A percentile compares a stretch with the other conserved stretches of the same genome.
phyloP scores from a whole-genome alignment of 2,797 vertebrate genomes.

The Echiichthys vipera region DNA sequence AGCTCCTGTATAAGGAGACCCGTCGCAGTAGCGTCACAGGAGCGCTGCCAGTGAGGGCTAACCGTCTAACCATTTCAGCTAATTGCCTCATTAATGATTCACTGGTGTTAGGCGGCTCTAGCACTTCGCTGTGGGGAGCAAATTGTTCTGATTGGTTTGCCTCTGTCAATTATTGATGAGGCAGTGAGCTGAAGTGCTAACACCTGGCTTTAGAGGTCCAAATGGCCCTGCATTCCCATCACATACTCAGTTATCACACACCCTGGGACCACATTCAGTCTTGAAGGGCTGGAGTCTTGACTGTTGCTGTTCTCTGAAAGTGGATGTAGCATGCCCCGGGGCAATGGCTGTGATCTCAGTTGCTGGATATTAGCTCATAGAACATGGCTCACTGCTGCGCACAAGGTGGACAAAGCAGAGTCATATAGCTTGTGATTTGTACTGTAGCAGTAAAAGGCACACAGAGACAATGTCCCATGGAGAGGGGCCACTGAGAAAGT shows the following conservation, averaged over 20 bases:
- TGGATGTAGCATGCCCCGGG: slow-evolving; percentile 61
- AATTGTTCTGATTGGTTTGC: slow-evolving; percentile 90
- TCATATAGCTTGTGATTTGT: slow-evolving; percentile 33
- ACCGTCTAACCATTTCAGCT: slow-evolving; percentile 87
- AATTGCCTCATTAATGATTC: slow-evolving; percentile 90
- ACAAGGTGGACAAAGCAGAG: slow-evolving; percentile 53
- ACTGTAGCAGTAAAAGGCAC: not conserved
- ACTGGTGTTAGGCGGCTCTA: slow-evolving; percentile 84
- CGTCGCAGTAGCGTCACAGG: slow-evolving; percentile 71
- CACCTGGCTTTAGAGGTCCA: slow-evolving; percentile 84
- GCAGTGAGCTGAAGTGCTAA: slow-evolving; percentile 85
- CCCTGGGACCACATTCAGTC: slow-evolving; percentile 65
- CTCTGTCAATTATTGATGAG: slow-evolving; percentile 89
- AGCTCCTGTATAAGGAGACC: slow-evolving; percentile 57
- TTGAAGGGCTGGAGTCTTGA: slow-evolving; percentile 54
- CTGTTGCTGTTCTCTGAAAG: slow-evolving; percentile 56
- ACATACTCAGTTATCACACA: slow-evolving; percentile 75
- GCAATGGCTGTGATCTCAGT: slow-evolving; percentile 66
- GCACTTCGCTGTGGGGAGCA: slow-evolving; percentile 87
- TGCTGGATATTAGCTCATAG: slow-evolving; percentile 60
- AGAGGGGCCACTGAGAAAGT: slow-evolving; percentile 5
- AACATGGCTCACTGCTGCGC: slow-evolving; percentile 48
- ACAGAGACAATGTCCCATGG: not conserved
- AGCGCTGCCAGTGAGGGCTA: slow-evolving; percentile 76
- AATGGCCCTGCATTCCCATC: slow-evolving; percentile 80